Evolutionary conservation across 2,797 vertebrate genomes (phyloP).

Genomic region (Acipenser ruthenus): DNA sequence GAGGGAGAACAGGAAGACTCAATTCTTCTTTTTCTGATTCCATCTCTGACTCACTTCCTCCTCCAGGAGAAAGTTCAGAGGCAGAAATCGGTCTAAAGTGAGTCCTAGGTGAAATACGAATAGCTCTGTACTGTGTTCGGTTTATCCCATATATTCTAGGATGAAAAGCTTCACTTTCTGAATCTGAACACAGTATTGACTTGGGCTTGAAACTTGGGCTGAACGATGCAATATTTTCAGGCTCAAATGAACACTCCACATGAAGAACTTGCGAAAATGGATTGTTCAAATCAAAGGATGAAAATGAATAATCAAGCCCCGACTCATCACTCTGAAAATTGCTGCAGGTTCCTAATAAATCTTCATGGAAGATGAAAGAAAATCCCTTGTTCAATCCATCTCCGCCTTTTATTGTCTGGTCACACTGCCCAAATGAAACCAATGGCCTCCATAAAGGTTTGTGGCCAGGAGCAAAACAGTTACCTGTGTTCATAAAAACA

Average conservation of each 20-base stretch:
- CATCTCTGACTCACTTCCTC: slow-evolving; percentile 88
- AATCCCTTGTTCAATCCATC: slow-evolving; percentile 88
- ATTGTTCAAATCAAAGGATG: slow-evolving; percentile 91
- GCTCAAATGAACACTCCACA: slow-evolving; percentile 96
- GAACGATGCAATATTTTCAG: slow-evolving; percentile 90
- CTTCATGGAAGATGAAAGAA: slow-evolving; percentile 99
- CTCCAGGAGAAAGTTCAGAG: slow-evolving; percentile 90
- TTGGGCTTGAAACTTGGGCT: slow-evolving; percentile 95
- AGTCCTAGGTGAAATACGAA: slow-evolving; percentile 95
- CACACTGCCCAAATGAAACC: slow-evolving; percentile 84
- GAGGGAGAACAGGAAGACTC: slow-evolving; percentile 64
- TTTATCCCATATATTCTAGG: slow-evolving; percentile 86
- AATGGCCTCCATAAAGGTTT: slow-evolving; percentile 89
- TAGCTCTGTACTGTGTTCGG: slow-evolving; percentile 92
- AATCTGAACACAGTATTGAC: slow-evolving; percentile 92
- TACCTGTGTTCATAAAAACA: slow-evolving; percentile 90
- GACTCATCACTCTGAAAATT: slow-evolving; percentile 85
- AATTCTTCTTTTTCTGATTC: slow-evolving; percentile 94
- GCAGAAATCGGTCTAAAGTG: slow-evolving; percentile 97
- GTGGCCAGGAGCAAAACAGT: slow-evolving; percentile 88
- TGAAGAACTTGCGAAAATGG: slow-evolving; percentile 98
- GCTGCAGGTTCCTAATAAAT: slow-evolving; percentile 89
- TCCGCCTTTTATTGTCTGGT: slow-evolving; percentile 71
- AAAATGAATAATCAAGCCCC: slow-evolving; percentile 86
- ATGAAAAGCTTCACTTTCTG: slow-evolving; percentile 81